Percentiles rank a stretch among this genome's conserved stretches.
Evolutionary conservation across 2,797 vertebrate genomes (phyloP).

Genomic region (Pogoniulus pusillus): DNA sequence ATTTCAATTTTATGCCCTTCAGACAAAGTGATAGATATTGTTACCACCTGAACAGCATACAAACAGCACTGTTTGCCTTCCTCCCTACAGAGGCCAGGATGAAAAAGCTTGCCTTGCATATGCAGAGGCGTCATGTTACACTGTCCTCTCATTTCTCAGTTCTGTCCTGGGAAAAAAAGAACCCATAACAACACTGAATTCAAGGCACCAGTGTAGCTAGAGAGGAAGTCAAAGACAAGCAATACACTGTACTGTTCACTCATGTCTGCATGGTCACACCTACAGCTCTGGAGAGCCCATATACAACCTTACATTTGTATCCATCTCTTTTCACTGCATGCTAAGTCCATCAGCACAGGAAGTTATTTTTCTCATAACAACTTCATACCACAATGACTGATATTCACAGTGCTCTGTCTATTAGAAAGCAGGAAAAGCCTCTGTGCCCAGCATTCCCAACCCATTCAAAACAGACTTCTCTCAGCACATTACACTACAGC

Average conservation of each 20-base stretch:
- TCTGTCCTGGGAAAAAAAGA: not conserved
- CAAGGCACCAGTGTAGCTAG: not conserved
- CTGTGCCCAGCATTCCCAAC: slow-evolving; percentile 38
- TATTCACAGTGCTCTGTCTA: not conserved
- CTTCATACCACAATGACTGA: slow-evolving; percentile 31
- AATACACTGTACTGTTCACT: not conserved
- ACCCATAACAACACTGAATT: not conserved
- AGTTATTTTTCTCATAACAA: slow-evolving; percentile 51
- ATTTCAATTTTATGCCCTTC: not conserved
- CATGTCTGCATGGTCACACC: not conserved
- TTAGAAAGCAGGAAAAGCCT: slow-evolving; percentile 50
- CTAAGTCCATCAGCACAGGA: slow-evolving; percentile 52
- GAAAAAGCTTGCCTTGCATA: not conserved
- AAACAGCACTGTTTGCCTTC: not conserved
- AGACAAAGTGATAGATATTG: not conserved
- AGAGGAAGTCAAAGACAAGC: not conserved
- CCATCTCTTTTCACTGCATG: not conserved
- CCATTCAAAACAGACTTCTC: slow-evolving; percentile 1
- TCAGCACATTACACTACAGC: not conserved
- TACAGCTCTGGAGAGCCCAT: slow-evolving; percentile 2
- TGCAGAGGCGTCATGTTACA: not conserved
- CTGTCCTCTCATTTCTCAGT: not conserved
- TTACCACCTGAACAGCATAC: not conserved
- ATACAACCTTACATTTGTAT: not conserved
- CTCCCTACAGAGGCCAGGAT: not conserved